phyloP scores from a whole-genome alignment of 1,140 invertebrate species.

The Drosophila rufa region DNA sequence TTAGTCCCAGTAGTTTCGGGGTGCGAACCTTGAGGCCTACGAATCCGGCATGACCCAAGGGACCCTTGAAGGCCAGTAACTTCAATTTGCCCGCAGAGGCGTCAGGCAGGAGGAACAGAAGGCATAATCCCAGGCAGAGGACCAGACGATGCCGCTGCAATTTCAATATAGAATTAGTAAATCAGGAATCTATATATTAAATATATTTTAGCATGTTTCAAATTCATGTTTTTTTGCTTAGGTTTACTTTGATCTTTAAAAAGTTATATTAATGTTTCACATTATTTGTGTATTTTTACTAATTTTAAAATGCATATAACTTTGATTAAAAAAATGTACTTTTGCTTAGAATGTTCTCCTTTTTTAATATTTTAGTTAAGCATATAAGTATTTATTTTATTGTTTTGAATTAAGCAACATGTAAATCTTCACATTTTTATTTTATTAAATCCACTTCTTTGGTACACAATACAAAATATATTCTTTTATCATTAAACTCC shows the following conservation, averaged over 20 bases:
- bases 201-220: too few relatives aligned
- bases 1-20: slow-evolving; percentile 66
- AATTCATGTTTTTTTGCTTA: too few relatives aligned
- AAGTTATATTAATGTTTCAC: too few relatives aligned
- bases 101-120: slow-evolving; percentile 31
- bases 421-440: background rate
- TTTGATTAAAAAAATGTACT: too few relatives aligned
- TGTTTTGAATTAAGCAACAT: too few relatives aligned
- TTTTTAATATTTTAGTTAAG: too few relatives aligned
- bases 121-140: slow-evolving; percentile 44
- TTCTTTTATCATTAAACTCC: slow-evolving; percentile 13
- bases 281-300: too few relatives aligned
- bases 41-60: slow-evolving; percentile 52
- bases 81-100: slow-evolving; percentile 60
- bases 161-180: background rate
- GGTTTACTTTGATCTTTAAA: too few relatives aligned
- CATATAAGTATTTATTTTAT: too few relatives aligned
- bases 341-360: too few relatives aligned
- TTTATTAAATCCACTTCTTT: background rate
- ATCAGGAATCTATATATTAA: background rate
- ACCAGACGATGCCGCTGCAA: slow-evolving; percentile 26
- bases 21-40: slow-evolving; percentile 61
- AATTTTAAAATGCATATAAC: too few relatives aligned
- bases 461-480: background rate
- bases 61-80: slow-evolving; percentile 71